These are phyloP conservation scores for Plestiodon gilberti DNA, from an alignment of 2,113 vertebrate genomes.

Conservation along the genomic window DNA sequence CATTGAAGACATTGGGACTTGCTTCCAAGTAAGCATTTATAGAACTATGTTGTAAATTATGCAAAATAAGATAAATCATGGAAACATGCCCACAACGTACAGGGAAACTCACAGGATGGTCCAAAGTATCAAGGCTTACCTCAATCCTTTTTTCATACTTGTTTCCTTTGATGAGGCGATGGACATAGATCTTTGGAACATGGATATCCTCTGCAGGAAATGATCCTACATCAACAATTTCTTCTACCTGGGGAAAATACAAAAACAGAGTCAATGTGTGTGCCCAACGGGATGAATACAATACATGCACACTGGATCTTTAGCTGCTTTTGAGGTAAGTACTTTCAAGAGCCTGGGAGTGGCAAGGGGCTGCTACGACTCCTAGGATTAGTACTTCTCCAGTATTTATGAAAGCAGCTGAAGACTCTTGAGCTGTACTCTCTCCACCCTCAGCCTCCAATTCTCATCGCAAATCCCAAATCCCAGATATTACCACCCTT, in stretches of 20 bases:
- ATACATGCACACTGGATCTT: not conserved
- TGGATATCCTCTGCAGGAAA: slow-evolving; percentile 96
- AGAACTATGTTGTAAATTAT: not conserved
- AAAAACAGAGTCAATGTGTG: not conserved
- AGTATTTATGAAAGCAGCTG: not conserved
- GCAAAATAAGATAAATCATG: not conserved
- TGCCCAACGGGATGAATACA: not conserved
- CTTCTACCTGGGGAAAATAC: slow-evolving; percentile 87
- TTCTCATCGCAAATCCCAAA: too few relatives aligned
- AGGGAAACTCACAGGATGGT: not conserved
- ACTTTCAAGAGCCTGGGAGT: too few relatives aligned
- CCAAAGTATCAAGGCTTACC: slow-evolving; percentile 74
- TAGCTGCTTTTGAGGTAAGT: not conserved
- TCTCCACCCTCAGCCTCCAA: not conserved
- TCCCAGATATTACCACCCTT: too few relatives aligned
- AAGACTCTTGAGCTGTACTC: not conserved
- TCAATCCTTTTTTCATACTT: slow-evolving; percentile 95
- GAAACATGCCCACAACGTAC: not conserved
- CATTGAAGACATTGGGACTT: too few relatives aligned
- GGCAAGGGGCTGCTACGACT: not conserved
- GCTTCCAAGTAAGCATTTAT: too few relatives aligned
- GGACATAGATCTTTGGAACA: slow-evolving; percentile 94
- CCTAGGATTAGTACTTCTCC: not conserved
- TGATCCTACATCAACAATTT: slow-evolving; percentile 92
- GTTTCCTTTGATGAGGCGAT: slow-evolving; percentile 89